Base-by-base conservation (phyloP, 2,888 invertebrate genomes). In the Drosophila testacea region DNA sequence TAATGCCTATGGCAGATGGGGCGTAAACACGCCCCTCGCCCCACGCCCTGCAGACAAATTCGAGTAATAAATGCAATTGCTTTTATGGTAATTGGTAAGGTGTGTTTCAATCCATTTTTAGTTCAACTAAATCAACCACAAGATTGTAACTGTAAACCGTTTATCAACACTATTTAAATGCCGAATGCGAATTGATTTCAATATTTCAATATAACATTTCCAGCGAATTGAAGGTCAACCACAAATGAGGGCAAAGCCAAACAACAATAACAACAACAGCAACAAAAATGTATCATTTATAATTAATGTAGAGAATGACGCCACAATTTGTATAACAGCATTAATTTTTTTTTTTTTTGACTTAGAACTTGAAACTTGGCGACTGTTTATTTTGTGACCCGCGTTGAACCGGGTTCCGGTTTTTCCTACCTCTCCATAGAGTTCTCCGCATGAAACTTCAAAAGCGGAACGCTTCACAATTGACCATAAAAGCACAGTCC, bases 241-340 rank as follows among this genome's bases (percentile, higher is more conserved):
- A 46, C 81, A 73, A 78, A 83, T 79, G 76, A 44, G 79, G 65
- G 56, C 78, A 51, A 38, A 44, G 28, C 51, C 10, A 41, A 51
- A 46, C 34, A 10, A 36, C 32, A 48, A 38, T 2, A 34, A 46
- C 7, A 51, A 47, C 9, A 61, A 41, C 41, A 39, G 16, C 10
- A 61, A 41, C 41, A 39, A 60, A 38, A 36, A 48, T 16, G 59
- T 38, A 46, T 55, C 41, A 46, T 56, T 71, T 48, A 69, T 72
- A 75, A 78, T 72, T 86, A 83, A 79, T 79, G 67, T 42, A 11
- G 50, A 51, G 47, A 60, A 68, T 83, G 84, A 81, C 87, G 81
- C 48, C 69, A 70, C 62, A 72, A 68, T 36, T 61, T 59, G 51
- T 62, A 52, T 32, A 56, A 55, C 5, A 42, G 47, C 10, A 51